Evolutionary conservation across 2,113 vertebrate genomes (phyloP).

Genomic region (Myrmecophaga tridactyla): DNA sequence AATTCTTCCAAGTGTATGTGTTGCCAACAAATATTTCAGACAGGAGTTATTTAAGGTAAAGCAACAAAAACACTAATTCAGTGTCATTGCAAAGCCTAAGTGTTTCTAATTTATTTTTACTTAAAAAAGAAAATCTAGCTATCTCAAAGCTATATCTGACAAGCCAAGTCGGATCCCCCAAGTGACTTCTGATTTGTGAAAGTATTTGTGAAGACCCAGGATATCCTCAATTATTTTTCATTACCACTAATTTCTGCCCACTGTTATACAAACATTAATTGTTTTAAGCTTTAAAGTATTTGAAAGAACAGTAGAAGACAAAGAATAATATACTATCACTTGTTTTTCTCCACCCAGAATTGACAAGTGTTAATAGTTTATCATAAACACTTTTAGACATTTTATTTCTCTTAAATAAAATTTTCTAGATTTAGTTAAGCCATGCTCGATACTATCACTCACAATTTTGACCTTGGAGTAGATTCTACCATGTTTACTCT

Average conservation of each 20-base stretch:
- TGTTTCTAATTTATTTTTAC: not conserved
- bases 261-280: not conserved
- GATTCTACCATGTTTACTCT: not conserved
- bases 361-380: slow-evolving; percentile 20
- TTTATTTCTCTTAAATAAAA: no score
- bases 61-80: not conserved
- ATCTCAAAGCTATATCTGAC: not conserved
- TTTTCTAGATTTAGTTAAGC: not conserved
- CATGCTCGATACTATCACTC: not conserved
- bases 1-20: slow-evolving; percentile 22
- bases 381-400: not conserved
- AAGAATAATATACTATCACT: not conserved
- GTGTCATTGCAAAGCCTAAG: not conserved
- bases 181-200: not conserved
- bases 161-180: not conserved
- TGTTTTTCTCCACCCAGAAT: not conserved
- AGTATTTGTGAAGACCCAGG: not conserved
- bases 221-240: not conserved
- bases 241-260: not conserved
- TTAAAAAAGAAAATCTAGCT: not conserved
- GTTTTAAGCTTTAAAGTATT: not conserved
- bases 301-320: not conserved
- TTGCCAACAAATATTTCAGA: slow-evolving; percentile 25
- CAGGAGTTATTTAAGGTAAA: slow-evolving; percentile 45
- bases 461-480: not conserved